Conservation (phyloP, 2,113 vertebrate species). For the Colaptes auratus region DNA sequence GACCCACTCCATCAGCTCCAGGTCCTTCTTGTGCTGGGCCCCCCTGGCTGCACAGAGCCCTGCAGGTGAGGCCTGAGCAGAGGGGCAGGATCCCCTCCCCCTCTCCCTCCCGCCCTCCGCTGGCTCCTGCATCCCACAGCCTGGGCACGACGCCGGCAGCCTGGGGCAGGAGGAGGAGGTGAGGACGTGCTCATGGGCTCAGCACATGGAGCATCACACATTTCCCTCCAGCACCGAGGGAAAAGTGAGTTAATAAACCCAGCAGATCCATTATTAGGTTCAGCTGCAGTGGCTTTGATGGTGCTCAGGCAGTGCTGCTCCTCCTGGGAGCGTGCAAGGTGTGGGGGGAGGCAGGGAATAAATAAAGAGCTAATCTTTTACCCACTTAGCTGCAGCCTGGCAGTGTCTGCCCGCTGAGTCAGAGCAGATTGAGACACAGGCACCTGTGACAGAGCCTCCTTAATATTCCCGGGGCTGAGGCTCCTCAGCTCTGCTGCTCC, state of each 20-base stretch:
- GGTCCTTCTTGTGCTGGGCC: too few species aligned
- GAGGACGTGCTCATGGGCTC: fast-evolving
- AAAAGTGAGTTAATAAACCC: neutral
- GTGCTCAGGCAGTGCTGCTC: neutral
- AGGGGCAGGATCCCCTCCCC: too few species aligned
- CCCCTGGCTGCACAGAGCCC: too few species aligned
- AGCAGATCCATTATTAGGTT: neutral
- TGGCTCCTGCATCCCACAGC: neutral
- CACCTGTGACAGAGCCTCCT: slow-evolving; percentile 18
- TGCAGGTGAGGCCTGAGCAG: too few species aligned
- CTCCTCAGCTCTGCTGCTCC: slow-evolving; percentile 3
- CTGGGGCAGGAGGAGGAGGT: neutral
- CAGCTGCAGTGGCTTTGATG: neutral
- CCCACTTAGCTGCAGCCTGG: slow-evolving; percentile 38
- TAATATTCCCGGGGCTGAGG: slow-evolving; percentile 28
- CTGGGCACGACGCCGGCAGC: fast-evolving
- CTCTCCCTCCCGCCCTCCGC: too few species aligned
- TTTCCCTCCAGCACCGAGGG: neutral
- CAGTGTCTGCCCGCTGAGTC: neutral
- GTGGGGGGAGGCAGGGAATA: neutral
- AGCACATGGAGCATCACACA: neutral
- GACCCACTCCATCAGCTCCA: too few species aligned
- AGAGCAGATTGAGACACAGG: slow-evolving; percentile 57
- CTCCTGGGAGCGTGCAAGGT: neutral
- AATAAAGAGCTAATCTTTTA: slow-evolving; percentile 40